Evolutionary conservation across 2,888 invertebrate genomes (phyloP), one percentile per base, ranked within the genome.

Genomic region (Sinohyriopsis cumingii): DNA sequence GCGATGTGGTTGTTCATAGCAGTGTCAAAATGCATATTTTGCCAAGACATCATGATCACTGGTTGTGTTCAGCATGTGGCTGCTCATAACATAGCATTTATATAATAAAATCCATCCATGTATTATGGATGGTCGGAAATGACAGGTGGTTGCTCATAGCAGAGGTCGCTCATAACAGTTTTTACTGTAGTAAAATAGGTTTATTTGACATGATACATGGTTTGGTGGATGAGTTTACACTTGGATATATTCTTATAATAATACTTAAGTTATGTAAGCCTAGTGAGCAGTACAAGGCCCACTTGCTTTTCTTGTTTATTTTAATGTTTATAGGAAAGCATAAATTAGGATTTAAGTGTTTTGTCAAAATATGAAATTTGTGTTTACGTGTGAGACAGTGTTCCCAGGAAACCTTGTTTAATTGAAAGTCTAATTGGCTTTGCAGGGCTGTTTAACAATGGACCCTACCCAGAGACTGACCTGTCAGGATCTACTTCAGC

Each of bases 391-490:
- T 15, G 15, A 65, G 24, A 63, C 12, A 53, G 0, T 68, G 5
- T 63, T 19, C 9, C n/a, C 15, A 56, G 18, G 54, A 63, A 18
- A 33, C 19, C 20, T 28, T 24, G 63, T 20, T 19, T 20, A 53
- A 45, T 19, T 25, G 53, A 60, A 33, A 54, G 24, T 54, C 18
- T 63, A 1, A 45, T 65, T 24, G 57, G 6, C 71, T 61, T 78
- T 79, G 15, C 92, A 97, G 95, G 96, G 95, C 93, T 99, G 98
- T 90, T 92, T 99, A 81, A 96, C 97, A 90, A 97, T 96, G 91
- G 97, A 99, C 90, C 99, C 99, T 0, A 93, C 93, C 75, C 93
- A 95, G 89, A 92, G 99, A 84, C 95, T 95, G 94, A 95, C 95
- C 3, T 98, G 98, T 90, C 95, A 96, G 81, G 95, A 96, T 89